Conservation (phyloP, 2,888 invertebrate species). For the Sinohyriopsis cumingii region DNA sequence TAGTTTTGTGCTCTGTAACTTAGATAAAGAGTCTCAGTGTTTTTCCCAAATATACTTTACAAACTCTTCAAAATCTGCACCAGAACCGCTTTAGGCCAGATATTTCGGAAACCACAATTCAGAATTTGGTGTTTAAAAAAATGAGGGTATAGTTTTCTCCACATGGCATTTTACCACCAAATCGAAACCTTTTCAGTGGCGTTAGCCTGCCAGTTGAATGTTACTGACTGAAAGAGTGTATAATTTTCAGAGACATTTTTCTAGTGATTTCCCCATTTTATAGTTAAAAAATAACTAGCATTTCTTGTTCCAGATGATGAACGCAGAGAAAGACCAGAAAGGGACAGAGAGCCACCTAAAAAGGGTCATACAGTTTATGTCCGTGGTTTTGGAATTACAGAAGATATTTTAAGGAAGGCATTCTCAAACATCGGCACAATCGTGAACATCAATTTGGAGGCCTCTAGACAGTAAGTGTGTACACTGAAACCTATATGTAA, state of each 20-base stretch:
- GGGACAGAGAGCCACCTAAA: slow-evolving; percentile 76
- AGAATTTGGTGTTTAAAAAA: no score
- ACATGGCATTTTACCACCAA: no score
- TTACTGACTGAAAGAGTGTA: no score
- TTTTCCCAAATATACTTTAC: no score
- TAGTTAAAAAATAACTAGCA: slow-evolving; percentile 51
- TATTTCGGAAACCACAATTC: no score
- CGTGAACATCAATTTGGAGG: slow-evolving; percentile 87
- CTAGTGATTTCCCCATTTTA: slow-evolving; percentile 74
- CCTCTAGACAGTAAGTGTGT: slow-evolving; percentile 81
- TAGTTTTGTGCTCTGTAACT: no score
- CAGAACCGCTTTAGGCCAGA: no score
- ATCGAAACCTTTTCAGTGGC: no score
- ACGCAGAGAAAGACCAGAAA: slow-evolving; percentile 37
- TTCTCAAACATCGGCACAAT: slow-evolving; percentile 84
- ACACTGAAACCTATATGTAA: neutral
- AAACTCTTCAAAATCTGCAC: no score
- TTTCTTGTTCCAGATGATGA: slow-evolving; percentile 66
- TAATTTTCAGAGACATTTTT: neutral
- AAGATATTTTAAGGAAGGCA: slow-evolving; percentile 84
- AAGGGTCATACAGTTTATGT: slow-evolving; percentile 89
- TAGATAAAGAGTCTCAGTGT: no score
- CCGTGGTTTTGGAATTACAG: slow-evolving; percentile 84
- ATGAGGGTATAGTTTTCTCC: no score
- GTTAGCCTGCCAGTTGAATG: no score